A percentile compares a stretch with the other conserved stretches of the same genome.
phyloP scores from a whole-genome alignment of 2,888 invertebrate species.

The Cerastis rubricosa region DNA sequence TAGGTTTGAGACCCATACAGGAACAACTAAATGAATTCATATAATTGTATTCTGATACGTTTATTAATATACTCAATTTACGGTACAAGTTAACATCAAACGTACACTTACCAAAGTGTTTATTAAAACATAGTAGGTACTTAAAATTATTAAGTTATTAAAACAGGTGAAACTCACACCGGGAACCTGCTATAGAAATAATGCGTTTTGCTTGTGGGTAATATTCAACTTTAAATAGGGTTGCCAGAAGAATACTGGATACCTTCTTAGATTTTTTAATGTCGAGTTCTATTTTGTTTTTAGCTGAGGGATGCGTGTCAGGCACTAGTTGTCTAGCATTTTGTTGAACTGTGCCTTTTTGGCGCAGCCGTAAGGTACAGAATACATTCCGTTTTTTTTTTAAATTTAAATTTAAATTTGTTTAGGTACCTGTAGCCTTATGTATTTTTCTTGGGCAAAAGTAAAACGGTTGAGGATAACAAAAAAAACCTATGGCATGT shows the following conservation, averaged over 20 bases:
- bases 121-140: conserved; percentile 41
- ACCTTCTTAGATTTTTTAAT: background rate
- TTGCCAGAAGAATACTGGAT: conserved; percentile 33
- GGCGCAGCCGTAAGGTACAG: background rate
- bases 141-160: conserved; percentile 64
- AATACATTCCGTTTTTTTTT: background rate
- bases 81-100: conserved; percentile 36
- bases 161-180: conserved; percentile 35
- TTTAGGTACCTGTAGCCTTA: background rate
- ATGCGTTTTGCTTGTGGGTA: conserved; percentile 28
- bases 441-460: too few relatives aligned
- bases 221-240: conserved; percentile 45
- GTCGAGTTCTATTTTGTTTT: background rate
- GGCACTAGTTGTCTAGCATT: background rate
- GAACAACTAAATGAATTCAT: conserved; percentile 16
- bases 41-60: conserved; percentile 18
- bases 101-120: conserved; percentile 38
- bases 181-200: conserved; percentile 48
- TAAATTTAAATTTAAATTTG: background rate
- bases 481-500: background rate
- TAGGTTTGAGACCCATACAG: background rate
- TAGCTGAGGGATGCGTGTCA: background rate
- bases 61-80: conserved; percentile 51
- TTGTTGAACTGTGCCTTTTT: background rate
- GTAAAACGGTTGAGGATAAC: too few relatives aligned